Conservation (phyloP, 1,140 invertebrate species). For the Dinoponera quadriceps region DNA sequence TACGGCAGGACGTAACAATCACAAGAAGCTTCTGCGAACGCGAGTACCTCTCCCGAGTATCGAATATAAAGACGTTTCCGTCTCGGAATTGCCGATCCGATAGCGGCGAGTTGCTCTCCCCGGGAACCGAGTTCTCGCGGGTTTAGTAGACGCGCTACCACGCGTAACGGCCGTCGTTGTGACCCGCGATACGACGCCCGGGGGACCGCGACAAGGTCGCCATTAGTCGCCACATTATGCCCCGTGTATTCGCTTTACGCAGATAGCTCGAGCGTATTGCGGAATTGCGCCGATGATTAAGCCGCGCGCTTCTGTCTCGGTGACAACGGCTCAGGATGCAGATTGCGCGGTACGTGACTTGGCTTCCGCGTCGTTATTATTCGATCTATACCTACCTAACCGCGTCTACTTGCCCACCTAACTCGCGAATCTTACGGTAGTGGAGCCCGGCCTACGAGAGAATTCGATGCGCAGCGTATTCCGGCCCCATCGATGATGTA, state of each 20-base stretch:
- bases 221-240: slow-evolving; percentile 66
- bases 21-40: background rate
- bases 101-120: background rate
- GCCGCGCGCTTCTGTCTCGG: slow-evolving; percentile 48
- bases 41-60: too few species aligned
- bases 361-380: slow-evolving; percentile 34
- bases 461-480: slow-evolving; percentile 29
- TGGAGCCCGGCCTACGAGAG: slow-evolving; percentile 21
- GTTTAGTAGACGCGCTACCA: slow-evolving; percentile 35
- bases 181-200: slow-evolving; percentile 65
- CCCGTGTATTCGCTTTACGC: slow-evolving; percentile 59
- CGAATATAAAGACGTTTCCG: background rate
- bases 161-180: slow-evolving; percentile 59
- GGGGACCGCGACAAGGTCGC: slow-evolving; percentile 67
- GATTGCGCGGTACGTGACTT: slow-evolving; percentile 43
- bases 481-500: slow-evolving; percentile 48
- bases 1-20: background rate
- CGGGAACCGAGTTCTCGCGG: slow-evolving; percentile 40
- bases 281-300: slow-evolving; percentile 70
- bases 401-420: too few species aligned
- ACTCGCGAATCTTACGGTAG: background rate
- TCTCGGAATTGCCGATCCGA: background rate
- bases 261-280: slow-evolving; percentile 61
- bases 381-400: background rate
- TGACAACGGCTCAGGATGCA: slow-evolving; percentile 36